Percentiles rank a stretch among this genome's conserved stretches.
These are phyloP conservation scores for Abramis brama DNA, from an alignment of 2,113 vertebrate species.

Conservation along the genomic window DNA sequence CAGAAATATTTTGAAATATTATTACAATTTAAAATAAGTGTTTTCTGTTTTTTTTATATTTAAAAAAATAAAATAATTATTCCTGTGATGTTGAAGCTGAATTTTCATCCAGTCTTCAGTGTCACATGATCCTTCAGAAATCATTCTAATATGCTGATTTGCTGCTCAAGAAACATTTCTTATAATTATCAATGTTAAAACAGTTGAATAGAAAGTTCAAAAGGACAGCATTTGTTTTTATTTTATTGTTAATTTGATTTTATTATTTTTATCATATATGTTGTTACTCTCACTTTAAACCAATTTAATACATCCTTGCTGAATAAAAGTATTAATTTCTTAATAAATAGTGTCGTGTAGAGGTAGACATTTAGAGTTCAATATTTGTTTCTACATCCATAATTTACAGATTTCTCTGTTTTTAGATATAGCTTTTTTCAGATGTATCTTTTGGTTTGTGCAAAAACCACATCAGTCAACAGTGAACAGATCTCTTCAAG, in stretches of 20 bases:
- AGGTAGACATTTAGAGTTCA: not conserved
- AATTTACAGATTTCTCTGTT: not conserved
- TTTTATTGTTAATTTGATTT: too few species aligned
- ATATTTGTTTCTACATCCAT: not conserved
- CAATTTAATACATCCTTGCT: not conserved
- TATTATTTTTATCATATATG: too few species aligned
- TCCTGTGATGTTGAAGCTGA: too few species aligned
- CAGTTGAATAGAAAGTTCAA: not conserved
- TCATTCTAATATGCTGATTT: not conserved
- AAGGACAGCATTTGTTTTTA: too few species aligned
- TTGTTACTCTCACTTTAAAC: not conserved
- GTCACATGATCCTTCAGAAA: conserved; percentile 2
- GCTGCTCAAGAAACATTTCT: not conserved
- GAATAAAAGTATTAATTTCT: not conserved
- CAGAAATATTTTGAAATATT: not conserved
- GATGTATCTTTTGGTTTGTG: not conserved
- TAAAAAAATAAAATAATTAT: too few species aligned
- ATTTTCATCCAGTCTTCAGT: not conserved
- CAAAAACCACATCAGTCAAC: not conserved
- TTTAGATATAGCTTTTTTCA: too few species aligned
- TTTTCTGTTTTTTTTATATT: not conserved
- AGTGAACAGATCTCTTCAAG: not conserved
- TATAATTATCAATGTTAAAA: not conserved
- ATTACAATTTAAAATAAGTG: not conserved
- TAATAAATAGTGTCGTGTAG: not conserved